These are phyloP conservation scores for Pyxicephalus adspersus DNA, from an alignment of 2,113 vertebrate species.

Conservation along the genomic window DNA sequence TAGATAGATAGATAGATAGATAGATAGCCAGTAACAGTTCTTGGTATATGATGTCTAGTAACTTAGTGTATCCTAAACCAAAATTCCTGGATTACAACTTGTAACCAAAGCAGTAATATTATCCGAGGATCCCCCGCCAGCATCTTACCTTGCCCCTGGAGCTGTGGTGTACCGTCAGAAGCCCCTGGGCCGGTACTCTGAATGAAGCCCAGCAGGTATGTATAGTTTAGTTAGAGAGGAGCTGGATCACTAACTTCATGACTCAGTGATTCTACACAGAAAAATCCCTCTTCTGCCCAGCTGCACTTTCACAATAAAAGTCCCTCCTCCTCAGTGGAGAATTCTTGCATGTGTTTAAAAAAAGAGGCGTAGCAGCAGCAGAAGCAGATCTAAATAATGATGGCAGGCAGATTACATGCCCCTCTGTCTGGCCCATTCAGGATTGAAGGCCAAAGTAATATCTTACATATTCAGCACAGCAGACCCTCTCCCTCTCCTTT, in stretches of 20 bases:
- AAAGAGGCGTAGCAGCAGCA: slow-evolving; percentile 61
- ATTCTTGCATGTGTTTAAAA: slow-evolving; percentile 27
- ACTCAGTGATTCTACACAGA: slow-evolving; percentile 64
- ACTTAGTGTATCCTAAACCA: too few species aligned
- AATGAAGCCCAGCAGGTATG: slow-evolving; percentile 66
- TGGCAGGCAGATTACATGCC: neutral
- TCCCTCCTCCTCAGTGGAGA: slow-evolving; percentile 58
- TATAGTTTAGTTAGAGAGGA: slow-evolving; percentile 62
- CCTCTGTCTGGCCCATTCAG: slow-evolving; percentile 36
- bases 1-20: too few species aligned
- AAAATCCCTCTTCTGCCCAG: slow-evolving; percentile 42
- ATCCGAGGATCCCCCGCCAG: too few species aligned
- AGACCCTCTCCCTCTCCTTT: neutral
- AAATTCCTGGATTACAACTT: too few species aligned
- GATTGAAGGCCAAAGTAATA: neutral
- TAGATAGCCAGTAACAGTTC: too few species aligned
- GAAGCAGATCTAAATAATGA: slow-evolving; percentile 30
- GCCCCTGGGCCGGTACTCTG: slow-evolving; percentile 28
- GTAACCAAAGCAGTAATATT: too few species aligned
- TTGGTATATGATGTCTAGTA: too few species aligned
- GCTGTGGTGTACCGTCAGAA: too few species aligned
- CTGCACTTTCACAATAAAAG: slow-evolving; percentile 77
- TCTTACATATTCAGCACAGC: neutral
- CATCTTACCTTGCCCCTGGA: neutral
- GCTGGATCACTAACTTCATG: slow-evolving; percentile 60